Percentiles rank a stretch among this genome's conserved stretches.
Conservation (phyloP, 2,797 vertebrate genomes). For the Tamandua tetradactyla region DNA sequence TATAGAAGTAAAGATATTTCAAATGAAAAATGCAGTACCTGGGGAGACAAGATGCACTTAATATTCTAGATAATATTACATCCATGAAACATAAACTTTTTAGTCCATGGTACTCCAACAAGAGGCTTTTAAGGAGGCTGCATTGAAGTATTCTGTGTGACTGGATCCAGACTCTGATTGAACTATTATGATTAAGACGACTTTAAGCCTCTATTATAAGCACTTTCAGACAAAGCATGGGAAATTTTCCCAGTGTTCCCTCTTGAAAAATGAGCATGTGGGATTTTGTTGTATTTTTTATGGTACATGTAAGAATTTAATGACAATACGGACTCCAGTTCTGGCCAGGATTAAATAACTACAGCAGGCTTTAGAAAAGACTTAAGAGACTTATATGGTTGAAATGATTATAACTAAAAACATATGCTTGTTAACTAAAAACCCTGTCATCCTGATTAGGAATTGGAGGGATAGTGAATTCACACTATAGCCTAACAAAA, state of each 20-base stretch:
- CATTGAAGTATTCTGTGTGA: background rate
- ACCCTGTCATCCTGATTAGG: background rate
- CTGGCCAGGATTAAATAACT: background rate
- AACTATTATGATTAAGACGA: background rate
- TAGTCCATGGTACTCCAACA: background rate
- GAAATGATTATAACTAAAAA: slow-evolving; percentile 9
- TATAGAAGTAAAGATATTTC: background rate
- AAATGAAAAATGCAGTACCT: background rate
- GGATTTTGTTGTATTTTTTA: background rate
- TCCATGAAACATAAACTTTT: background rate
- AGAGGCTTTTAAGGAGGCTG: background rate
- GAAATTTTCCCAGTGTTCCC: background rate
- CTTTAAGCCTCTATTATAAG: background rate
- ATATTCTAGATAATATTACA: background rate
- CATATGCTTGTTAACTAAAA: background rate
- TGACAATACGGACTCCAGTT: background rate
- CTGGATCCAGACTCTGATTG: background rate
- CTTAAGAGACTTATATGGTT: background rate
- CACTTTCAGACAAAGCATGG: background rate
- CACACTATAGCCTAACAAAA: background rate
- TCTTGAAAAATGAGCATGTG: background rate
- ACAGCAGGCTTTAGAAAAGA: background rate
- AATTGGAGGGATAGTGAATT: background rate
- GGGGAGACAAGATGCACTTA: background rate
- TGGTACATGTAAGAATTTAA: background rate